Percentiles rank a stretch among this genome's conserved stretches.
These are phyloP conservation scores for Leucophenga varia DNA, from an alignment of 1,140 invertebrate species.

Conservation along the genomic window DNA sequence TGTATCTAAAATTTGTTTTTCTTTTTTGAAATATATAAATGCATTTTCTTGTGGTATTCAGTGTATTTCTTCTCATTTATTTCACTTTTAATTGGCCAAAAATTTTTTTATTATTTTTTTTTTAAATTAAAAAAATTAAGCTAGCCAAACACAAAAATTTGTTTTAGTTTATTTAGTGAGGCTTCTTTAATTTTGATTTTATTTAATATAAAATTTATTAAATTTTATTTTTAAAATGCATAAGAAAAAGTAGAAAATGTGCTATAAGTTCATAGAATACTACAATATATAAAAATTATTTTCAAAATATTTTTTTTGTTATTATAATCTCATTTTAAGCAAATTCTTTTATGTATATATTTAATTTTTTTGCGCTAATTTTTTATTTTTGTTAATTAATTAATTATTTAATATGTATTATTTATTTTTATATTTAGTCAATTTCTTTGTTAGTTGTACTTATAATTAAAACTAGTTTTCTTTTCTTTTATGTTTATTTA, in stretches of 20 bases:
- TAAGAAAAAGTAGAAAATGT: background rate
- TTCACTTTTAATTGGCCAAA: no score
- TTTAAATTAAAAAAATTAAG: no score
- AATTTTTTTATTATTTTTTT: no score
- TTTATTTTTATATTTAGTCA: conserved; percentile 6
- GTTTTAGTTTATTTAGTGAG: no score
- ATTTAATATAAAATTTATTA: conserved; percentile 3
- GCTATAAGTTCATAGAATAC: background rate
- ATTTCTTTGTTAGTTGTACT: conserved; percentile 11
- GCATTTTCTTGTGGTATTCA: conserved; percentile 35
- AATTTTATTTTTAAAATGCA: conserved; percentile 1
- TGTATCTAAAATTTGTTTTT: conserved; percentile 40
- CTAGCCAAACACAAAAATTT: no score
- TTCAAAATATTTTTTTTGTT: conserved; percentile 10
- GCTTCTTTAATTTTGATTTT: no score
- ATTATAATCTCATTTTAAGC: conserved; percentile 17
- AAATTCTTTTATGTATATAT: conserved; percentile 24
- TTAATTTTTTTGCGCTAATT: conserved; percentile 43
- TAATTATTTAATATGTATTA: conserved; percentile 14
- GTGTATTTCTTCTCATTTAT: conserved; percentile 6
- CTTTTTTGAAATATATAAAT: conserved; percentile 35
- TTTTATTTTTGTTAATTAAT: conserved; percentile 21
- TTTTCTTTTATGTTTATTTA: no score
- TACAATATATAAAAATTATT: conserved; percentile 1
- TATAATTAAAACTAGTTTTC: conserved; percentile 45